Percentiles rank a stretch among this genome's conserved stretches.
These are phyloP conservation scores for Phrynocephalus vlangalii DNA, from an alignment of 2,797 vertebrate genomes.

Conservation along the genomic window DNA sequence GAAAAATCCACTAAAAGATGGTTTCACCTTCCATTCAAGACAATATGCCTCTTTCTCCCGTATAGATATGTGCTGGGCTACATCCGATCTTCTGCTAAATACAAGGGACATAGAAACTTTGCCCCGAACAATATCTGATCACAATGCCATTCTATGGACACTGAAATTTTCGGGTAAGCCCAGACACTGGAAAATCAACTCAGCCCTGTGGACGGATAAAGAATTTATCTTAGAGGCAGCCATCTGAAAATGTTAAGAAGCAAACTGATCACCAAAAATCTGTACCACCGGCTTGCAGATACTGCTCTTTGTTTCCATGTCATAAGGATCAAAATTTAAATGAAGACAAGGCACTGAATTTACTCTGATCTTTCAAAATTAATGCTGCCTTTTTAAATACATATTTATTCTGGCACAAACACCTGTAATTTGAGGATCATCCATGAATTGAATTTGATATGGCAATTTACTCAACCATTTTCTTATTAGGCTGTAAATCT, in stretches of 20 bases:
- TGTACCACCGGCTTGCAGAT: not conserved
- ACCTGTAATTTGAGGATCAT: conserved; percentile 30
- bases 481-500: conserved; percentile 33
- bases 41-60: too few species aligned
- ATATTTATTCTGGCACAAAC: conserved; percentile 36
- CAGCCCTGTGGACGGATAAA: too few species aligned
- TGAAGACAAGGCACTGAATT: conserved; percentile 9
- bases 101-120: too few species aligned
- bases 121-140: too few species aligned
- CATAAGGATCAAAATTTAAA: conserved; percentile 6
- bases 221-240: too few species aligned
- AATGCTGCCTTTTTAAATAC: not conserved
- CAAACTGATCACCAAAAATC: not conserved
- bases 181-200: too few species aligned
- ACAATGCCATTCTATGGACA: too few species aligned
- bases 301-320: conserved; percentile 5
- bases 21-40: too few species aligned
- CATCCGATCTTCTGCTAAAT: too few species aligned
- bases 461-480: conserved; percentile 35
- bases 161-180: too few species aligned
- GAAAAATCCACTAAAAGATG: too few species aligned
- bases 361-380: conserved; percentile 10
- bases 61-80: too few species aligned
- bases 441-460: conserved; percentile 20
- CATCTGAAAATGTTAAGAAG: conserved; percentile 4